Evolutionary conservation across 2,888 invertebrate genomes (phyloP), one percentile per base, ranked within the genome.

Genomic region (Macrosoma leucophasiata): DNA sequence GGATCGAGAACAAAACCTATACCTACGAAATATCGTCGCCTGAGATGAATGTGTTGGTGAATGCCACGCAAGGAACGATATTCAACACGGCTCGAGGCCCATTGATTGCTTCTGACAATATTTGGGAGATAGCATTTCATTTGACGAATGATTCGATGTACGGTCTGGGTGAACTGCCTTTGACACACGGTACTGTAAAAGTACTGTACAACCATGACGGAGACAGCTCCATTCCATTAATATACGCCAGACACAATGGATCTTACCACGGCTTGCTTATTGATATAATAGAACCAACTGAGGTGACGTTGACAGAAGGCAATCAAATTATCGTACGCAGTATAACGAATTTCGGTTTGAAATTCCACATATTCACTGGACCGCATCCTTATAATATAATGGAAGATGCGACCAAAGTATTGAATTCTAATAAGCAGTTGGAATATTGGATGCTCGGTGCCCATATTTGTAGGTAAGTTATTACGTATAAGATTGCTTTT

Each of bases 101-200:
- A 0, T 43, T 89, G 0, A 87, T 90, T 37, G 85, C 87, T 2
- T 86, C 88, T 0, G 63, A 86, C 12, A 69, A 82, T 23, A 89
- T 88, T 48, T 88, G 88, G 87, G 89, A 89, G 58, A 77, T 88
- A 50, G 71, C 85, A 0, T 72, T 90, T 10, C 78, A 74, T 42
- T 48, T 89, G 15, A 86, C 86, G 0, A 69, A 85, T 11, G 77
- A 81, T 33, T 61, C 72, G 0, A 68, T 89, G 51, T 89, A 84
- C 39, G 90, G 89, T 0, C 60, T 90, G 2, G 88, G 87, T 11
- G 77, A 85, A 49, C 66, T 86, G 33, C 75, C 81, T 8, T 44
- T 87, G 1, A 62, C 41, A 29, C 43, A 44, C 20, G 62, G 62
- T 9, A 68, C 64, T 1, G 58, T 59, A 0, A 82, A 78, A 57